A percentile compares a stretch with the other conserved stretches of the same genome.
phyloP scores from a whole-genome alignment of 2,113 vertebrate genomes.

The Ancistrus triradiatus region DNA sequence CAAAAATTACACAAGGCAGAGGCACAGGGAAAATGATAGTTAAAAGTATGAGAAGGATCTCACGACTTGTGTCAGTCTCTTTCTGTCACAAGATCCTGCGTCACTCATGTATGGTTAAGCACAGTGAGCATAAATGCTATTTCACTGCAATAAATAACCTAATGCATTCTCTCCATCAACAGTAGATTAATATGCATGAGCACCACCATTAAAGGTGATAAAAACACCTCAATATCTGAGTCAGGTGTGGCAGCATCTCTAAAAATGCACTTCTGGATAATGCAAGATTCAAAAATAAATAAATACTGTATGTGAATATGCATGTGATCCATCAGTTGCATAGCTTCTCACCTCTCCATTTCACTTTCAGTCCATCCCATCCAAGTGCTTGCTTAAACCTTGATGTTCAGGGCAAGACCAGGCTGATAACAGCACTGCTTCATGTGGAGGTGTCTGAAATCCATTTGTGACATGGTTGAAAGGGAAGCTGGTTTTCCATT shows the following conservation, averaged over 20 bases:
- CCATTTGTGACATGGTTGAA: conserved; percentile 13
- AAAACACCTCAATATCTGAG: neutral
- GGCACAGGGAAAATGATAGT: neutral
- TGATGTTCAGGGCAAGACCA: conserved; percentile 22
- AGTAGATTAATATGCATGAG: conserved; percentile 30
- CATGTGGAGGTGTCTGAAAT: conserved; percentile 39
- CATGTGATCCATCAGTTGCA: no score
- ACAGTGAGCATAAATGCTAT: neutral
- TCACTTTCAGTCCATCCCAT: neutral
- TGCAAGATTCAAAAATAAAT: conserved; percentile 6
- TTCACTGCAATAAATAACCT: neutral
- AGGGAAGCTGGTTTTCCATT: conserved; percentile 22
- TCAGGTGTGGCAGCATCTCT: conserved; percentile 8
- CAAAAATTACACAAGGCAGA: conserved; percentile 1
- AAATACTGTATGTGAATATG: neutral
- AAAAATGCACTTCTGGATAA: conserved; percentile 1
- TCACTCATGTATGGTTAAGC: neutral
- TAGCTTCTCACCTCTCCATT: no score
- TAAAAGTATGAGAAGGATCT: neutral
- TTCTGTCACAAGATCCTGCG: no score
- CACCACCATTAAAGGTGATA: neutral
- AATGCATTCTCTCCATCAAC: neutral
- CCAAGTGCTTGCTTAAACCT: neutral
- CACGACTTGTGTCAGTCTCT: neutral
- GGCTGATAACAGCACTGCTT: conserved; percentile 14